Evolutionary conservation across 1,140 invertebrate genomes (phyloP).

Genomic region (Euwallacea fornicatus): DNA sequence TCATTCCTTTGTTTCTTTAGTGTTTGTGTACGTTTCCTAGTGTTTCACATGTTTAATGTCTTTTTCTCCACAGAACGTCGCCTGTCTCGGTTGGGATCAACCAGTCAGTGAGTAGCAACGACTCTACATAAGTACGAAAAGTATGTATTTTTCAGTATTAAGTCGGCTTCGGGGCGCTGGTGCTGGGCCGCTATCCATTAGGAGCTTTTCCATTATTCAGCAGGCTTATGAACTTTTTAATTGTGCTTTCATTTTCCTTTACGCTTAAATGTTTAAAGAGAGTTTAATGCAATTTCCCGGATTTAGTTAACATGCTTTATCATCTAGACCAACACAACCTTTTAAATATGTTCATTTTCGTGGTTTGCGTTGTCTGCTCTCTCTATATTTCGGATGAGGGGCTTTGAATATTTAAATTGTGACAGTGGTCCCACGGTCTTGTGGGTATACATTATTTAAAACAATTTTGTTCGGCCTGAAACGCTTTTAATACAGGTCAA

Average conservation of each 20-base stretch:
- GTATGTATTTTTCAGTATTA: constrained; percentile 44
- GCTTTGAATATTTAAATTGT: not conserved
- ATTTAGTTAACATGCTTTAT: not conserved
- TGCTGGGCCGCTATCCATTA: constrained; percentile 12
- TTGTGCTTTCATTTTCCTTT: constrained; percentile 1
- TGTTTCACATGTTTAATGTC: not conserved
- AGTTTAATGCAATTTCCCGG: not conserved
- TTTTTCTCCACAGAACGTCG: constrained; percentile 55
- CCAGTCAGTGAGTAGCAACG: constrained; percentile 51
- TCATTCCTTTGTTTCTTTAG: too few relatives aligned
- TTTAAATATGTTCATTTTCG: constrained; percentile 1
- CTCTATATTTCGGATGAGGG: too few relatives aligned
- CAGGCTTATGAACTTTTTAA: not conserved
- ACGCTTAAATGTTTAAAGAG: not conserved
- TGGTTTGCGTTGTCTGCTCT: not conserved
- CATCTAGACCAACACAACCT: not conserved
- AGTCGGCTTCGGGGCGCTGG: not conserved
- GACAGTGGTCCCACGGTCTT: too few relatives aligned
- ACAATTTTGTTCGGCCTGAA: too few relatives aligned
- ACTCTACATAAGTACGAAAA: constrained; percentile 39
- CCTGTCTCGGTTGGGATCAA: constrained; percentile 54
- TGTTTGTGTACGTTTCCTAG: too few relatives aligned
- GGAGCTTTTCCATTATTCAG: too few relatives aligned
- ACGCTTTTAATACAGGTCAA: too few relatives aligned
- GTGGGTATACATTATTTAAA: too few relatives aligned